These are phyloP conservation scores for Micrastur ruficollis DNA, from an alignment of 2,797 vertebrate genomes.

Conservation along the genomic window DNA sequence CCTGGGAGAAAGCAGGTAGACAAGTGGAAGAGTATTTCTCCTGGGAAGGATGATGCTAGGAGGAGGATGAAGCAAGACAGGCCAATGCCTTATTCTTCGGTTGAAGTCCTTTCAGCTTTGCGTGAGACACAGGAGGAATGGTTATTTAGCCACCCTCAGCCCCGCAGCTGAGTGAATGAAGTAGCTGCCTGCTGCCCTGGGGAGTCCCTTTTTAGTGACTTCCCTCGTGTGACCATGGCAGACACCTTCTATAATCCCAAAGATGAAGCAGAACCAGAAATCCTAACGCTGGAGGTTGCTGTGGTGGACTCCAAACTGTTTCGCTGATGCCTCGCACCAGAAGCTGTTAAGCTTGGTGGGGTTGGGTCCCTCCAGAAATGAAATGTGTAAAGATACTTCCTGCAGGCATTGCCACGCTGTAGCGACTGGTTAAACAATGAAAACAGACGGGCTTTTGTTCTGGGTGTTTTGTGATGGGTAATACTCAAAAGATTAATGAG, in stretches of 20 bases:
- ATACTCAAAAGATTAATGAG: conserved; percentile 67
- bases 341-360: neutral
- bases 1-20: neutral
- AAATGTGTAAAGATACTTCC: neutral
- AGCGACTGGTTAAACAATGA: conserved; percentile 44
- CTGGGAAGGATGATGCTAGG: neutral
- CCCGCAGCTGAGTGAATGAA: neutral
- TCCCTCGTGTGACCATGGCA: neutral
- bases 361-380: neutral
- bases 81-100: neutral
- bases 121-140: neutral
- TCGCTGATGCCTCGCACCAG: neutral
- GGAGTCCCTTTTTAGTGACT: neutral
- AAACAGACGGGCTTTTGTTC: conserved; percentile 39
- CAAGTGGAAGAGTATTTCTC: neutral
- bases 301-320: neutral
- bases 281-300: neutral
- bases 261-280: neutral
- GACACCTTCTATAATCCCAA: neutral
- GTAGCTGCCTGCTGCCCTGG: neutral
- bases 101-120: neutral
- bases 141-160: neutral
- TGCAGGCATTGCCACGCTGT: neutral
- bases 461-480: conserved; percentile 26
- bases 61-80: neutral